Base-by-base conservation (phyloP, 2,113 vertebrate species). In the Talpa occidentalis region DNA sequence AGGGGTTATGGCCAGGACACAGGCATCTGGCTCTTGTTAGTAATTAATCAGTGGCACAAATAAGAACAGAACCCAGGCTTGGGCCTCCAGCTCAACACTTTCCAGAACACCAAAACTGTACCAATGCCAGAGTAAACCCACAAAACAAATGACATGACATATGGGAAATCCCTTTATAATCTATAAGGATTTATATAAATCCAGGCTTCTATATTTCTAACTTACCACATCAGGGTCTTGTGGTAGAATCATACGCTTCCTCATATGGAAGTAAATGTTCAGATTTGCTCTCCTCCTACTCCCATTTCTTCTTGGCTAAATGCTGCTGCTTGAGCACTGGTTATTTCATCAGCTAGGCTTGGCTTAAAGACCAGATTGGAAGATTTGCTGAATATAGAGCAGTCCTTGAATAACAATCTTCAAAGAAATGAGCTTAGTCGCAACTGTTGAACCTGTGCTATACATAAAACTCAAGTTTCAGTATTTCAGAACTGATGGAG, bases 381-480 rank as follows among this genome's bases (percentile, higher is more conserved):
- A 77, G 59, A 81, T 26, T 67, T 73, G 42, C 40, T 54, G 54
- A 83, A 44, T 77, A 26, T 35, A 52, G 15, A 79, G 10, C 16
- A 56, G 54, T 84, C 24, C 14, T 64, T 67, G 73, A 92, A 90
- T 78, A 80, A 93, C 30, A 60, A 17, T 66, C 76, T 88, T 73
- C 80, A 72, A 81, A 88, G 67, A 94, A 81, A 96, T 87, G 74
- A 77, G 80, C 82, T 76, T 82, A 90, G 80, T 86, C 87, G 95
- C 83, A 79, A 87, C 89, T 94, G 94, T 94, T 74, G 4, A 97
- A 94, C 60, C 72, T 78, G 32, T 80, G 90, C 82, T 90, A 88
- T 0, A 49, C 69, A 62, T 49, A 90, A 88, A 77, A 92, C 86
- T 95, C 94, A 77, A 30, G 56, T 79, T 88, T 86, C 44, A 95